phyloP scores from a whole-genome alignment of 2,113 vertebrate species.

The Eulemur rufifrons region DNA sequence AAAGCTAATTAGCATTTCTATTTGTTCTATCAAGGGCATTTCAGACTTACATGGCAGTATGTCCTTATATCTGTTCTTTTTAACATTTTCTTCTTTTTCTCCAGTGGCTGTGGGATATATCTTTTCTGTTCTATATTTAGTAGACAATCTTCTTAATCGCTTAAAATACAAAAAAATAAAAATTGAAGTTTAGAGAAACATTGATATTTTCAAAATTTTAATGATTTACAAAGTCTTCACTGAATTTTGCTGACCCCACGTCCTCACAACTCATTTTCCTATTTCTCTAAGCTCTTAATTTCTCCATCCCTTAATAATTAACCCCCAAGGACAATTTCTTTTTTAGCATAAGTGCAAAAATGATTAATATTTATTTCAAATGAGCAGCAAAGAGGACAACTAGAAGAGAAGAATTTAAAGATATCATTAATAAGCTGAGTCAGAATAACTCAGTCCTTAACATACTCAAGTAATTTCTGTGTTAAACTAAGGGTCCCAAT shows the following conservation, averaged over 20 bases:
- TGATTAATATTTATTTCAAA: conserved; percentile 39
- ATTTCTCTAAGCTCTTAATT: conserved; percentile 28
- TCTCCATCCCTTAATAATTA: conserved; percentile 21
- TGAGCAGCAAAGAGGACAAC: not conserved
- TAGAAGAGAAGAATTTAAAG: conserved; percentile 31
- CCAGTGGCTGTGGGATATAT: conserved; percentile 97
- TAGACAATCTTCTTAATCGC: conserved; percentile 96
- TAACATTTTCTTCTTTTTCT: conserved; percentile 98
- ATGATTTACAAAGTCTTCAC: conserved; percentile 52
- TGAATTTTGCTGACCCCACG: conserved; percentile 38
- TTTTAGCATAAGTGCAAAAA: conserved; percentile 45
- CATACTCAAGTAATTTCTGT: not conserved
- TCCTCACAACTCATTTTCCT: conserved; percentile 48
- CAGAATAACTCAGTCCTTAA: conserved; percentile 14
- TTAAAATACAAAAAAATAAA: conserved; percentile 82
- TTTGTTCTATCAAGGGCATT: conserved; percentile 61
- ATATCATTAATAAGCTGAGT: not conserved
- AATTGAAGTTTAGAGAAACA: conserved; percentile 63
- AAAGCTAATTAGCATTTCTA: conserved; percentile 49
- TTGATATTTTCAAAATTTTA: conserved; percentile 50
- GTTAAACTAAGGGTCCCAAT: not conserved
- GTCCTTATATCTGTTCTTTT: conserved; percentile 99
- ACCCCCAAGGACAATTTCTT: conserved; percentile 17
- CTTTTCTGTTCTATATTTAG: conserved; percentile 98
- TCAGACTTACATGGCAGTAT: conserved; percentile 96